Conservation (phyloP, 2,113 vertebrate species). For the Synchiropus splendidus region DNA sequence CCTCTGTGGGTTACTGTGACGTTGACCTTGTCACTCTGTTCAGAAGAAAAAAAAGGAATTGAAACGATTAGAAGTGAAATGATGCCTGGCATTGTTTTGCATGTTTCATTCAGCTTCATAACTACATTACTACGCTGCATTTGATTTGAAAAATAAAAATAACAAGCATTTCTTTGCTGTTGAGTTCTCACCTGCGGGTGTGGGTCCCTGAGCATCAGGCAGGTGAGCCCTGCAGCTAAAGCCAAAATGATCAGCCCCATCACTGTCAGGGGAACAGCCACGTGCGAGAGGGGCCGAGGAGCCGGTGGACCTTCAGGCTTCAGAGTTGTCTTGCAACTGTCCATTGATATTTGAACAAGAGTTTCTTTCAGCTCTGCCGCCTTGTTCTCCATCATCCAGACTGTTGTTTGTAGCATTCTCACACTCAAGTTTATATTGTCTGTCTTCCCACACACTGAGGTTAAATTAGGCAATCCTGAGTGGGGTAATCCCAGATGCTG, state of each 20-base stretch:
- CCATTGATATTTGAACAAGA: conserved; percentile 5
- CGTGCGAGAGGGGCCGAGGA: not conserved
- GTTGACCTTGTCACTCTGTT: not conserved
- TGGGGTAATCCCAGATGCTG: conserved; percentile 21
- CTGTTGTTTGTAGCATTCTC: not conserved
- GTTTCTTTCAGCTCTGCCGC: conserved; percentile 12
- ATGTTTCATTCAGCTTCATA: no score
- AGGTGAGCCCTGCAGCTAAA: not conserved
- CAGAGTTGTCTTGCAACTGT: not conserved
- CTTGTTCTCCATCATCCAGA: conserved; percentile 24
- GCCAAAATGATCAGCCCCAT: conserved; percentile 9
- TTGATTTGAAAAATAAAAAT: no score
- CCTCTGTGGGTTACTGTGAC: not conserved
- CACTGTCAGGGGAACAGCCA: not conserved
- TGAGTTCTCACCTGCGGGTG: conserved; percentile 39
- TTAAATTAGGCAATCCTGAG: no score
- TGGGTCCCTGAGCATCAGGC: not conserved
- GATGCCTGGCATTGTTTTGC: not conserved
- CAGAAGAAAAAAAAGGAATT: no score
- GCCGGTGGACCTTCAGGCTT: not conserved
- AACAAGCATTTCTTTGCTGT: no score
- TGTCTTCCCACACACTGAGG: conserved; percentile 38
- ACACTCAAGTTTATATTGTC: conserved; percentile 32
- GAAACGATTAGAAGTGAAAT: no score
- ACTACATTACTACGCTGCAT: no score